Evolutionary conservation across 2,888 invertebrate genomes (phyloP), one percentile per base, ranked within the genome.

Genomic region (Eumerus sabulonum): DNA sequence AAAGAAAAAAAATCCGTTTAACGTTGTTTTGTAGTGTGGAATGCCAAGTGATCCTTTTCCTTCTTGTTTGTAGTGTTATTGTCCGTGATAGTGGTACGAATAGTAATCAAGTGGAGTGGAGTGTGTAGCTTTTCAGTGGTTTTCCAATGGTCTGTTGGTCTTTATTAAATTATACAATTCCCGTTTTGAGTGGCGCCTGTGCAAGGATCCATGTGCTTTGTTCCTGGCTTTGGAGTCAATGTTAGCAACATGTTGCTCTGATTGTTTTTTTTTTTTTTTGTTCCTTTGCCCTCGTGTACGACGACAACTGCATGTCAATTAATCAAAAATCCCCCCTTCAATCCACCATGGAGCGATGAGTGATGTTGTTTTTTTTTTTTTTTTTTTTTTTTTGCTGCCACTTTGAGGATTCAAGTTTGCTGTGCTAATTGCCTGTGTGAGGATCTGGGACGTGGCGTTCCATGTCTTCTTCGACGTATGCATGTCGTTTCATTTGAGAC

Each of bases 41-140:
- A 63, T 63, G 51, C 44, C 50, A 62, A 51, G 51, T 38, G 42
- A 14, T 68, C 60, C 13, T 36, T 44, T 13, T 12, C 27, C 35
- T 40, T 13, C 17, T 19, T 14, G 17, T 18, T 48, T 42, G 50
- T 63, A 56, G 17, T 71, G 59, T 53, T 53, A 7, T 7, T 70
- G 54, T 47, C 53, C 45, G 14, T 16, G 13, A 12, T 35, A 59
- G 51, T 40, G 13, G 59, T 11, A 38, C 45, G 11, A 59, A 53
- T 68, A 27, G 7, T 27, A 27, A 27, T 2, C 7, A 7, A 27
- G n/a, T n/a, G n/a, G n/a, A n/a, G n/a, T n/a, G n/a, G n/a, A n/a
- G n/a, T n/a, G n/a, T n/a, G n/a, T n/a, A n/a, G n/a, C n/a, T 27
- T 27, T 27, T 7, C 27, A 27, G 27, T 27, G 27, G 7, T 27